Conservation (phyloP, 2,113 vertebrate genomes). For the Heloderma charlesbogerti region DNA sequence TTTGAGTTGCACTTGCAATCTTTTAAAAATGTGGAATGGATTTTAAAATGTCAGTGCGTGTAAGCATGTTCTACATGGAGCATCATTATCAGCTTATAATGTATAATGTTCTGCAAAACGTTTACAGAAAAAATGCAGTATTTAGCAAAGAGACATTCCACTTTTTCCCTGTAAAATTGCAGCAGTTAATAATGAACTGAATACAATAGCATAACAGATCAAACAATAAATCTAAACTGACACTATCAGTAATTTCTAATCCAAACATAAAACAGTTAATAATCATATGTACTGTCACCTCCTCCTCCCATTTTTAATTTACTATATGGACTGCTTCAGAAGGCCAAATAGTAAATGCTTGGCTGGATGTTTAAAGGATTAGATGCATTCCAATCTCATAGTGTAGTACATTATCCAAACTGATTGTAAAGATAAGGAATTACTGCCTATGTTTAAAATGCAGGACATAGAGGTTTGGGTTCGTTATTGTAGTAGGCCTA, state of each 20-base stretch:
- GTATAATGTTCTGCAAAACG: constrained; percentile 2
- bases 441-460: constrained; percentile 16
- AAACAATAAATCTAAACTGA: background rate
- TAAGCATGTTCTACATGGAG: background rate
- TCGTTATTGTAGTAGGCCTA: background rate
- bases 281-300: background rate
- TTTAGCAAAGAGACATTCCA: background rate
- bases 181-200: background rate
- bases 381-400: constrained; percentile 45
- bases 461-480: constrained; percentile 32
- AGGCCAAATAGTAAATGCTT: constrained; percentile 24
- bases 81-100: background rate
- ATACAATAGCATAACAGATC: background rate
- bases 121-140: background rate
- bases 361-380: constrained; percentile 36
- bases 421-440: constrained; percentile 50
- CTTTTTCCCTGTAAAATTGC: background rate
- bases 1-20: background rate
- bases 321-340: constrained; percentile 31
- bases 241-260: background rate
- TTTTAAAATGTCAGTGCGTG: background rate
- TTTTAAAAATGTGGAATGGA: background rate
- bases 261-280: background rate
- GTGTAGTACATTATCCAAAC: constrained; percentile 38
- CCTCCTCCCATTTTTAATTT: background rate